These are phyloP conservation scores for Tonatia bakeri DNA, from an alignment of 2,113 vertebrate genomes.

Conservation along the genomic window DNA sequence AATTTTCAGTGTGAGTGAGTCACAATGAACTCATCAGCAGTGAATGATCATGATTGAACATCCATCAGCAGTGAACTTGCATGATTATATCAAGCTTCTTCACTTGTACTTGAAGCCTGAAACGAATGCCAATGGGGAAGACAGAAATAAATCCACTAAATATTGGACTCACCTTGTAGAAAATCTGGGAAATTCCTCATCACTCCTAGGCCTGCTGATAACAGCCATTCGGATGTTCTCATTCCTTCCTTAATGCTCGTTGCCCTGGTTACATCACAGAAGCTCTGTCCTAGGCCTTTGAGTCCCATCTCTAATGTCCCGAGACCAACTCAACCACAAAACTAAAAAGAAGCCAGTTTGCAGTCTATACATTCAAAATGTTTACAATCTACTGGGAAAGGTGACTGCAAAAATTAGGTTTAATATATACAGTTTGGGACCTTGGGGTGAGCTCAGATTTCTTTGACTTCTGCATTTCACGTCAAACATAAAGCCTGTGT, in stretches of 20 bases:
- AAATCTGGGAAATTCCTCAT: background rate
- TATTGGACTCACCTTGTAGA: background rate
- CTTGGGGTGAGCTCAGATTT: background rate
- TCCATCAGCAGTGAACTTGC: background rate
- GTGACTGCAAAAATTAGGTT: background rate
- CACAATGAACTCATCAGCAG: background rate
- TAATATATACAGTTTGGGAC: rapidly evolving
- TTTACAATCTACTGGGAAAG: background rate
- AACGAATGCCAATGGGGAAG: background rate
- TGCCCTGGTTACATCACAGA: background rate
- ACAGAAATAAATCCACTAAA: background rate
- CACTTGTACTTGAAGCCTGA: background rate
- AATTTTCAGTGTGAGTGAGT: background rate
- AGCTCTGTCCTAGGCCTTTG: background rate
- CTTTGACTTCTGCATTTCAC: background rate
- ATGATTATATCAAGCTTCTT: background rate
- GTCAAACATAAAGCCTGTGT: background rate
- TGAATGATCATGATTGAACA: background rate
- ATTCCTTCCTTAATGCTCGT: background rate
- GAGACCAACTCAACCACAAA: background rate
- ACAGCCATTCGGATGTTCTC: background rate
- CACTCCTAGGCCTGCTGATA: background rate
- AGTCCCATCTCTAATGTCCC: background rate
- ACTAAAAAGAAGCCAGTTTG: background rate
- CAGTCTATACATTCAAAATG: background rate